A percentile compares a stretch with the other conserved stretches of the same genome.
These are phyloP conservation scores for Listronotus bonariensis DNA, from an alignment of 1,140 invertebrate species.

Conservation along the genomic window DNA sequence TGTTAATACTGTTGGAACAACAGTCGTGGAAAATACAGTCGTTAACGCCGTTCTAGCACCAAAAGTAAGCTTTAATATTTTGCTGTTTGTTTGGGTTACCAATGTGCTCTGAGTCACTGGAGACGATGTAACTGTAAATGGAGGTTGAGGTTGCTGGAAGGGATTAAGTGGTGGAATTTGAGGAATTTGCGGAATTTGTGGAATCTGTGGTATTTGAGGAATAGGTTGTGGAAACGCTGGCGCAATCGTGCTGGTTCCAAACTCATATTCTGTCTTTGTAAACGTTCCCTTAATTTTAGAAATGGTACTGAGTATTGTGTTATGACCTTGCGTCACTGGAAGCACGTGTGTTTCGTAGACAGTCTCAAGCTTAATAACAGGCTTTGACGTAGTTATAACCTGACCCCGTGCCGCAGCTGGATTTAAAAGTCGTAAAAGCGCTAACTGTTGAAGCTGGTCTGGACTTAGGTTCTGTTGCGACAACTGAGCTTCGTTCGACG, in stretches of 20 bases:
- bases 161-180: conserved; percentile 59
- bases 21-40: conserved; percentile 81
- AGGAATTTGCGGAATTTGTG: conserved; percentile 56
- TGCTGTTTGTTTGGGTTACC: conserved; percentile 79
- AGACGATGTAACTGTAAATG: conserved; percentile 79
- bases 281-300: conserved; percentile 71
- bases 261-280: conserved; percentile 71
- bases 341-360: conserved; percentile 81
- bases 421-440: conserved; percentile 71
- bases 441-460: conserved; percentile 76
- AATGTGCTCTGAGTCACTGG: conserved; percentile 79
- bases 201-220: conserved; percentile 47
- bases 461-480: conserved; percentile 63
- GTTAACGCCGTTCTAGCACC: conserved; percentile 87
- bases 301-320: conserved; percentile 75
- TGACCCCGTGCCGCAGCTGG: conserved; percentile 67
- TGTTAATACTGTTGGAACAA: conserved; percentile 81
- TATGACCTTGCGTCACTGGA: conserved; percentile 73
- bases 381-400: conserved; percentile 76
- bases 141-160: conserved; percentile 62
- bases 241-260: conserved; percentile 72
- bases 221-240: conserved; percentile 51
- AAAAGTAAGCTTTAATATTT: conserved; percentile 83
- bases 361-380: conserved; percentile 75
- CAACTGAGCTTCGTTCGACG: conserved; percentile 41